Conservation (phyloP, 1,140 invertebrate genomes). For the Psix sp. region DNA sequence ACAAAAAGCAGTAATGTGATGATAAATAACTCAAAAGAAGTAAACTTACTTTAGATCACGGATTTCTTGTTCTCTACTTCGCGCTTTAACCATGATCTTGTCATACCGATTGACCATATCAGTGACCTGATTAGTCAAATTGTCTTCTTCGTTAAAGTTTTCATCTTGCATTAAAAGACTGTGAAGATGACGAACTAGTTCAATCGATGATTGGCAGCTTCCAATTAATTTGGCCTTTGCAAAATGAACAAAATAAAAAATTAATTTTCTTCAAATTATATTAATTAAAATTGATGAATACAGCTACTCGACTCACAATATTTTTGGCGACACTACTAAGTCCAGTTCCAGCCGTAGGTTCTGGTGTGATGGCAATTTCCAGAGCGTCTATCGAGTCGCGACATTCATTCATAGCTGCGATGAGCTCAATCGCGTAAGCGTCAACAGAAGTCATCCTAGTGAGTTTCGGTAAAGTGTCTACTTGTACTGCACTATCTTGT, state of each 20-base stretch:
- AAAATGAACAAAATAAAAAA: constrained; percentile 10
- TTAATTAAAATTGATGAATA: neutral
- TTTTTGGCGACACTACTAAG: constrained; percentile 77
- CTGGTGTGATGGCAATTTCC: constrained; percentile 77
- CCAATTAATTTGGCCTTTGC: constrained; percentile 82
- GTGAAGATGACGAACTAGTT: constrained; percentile 87
- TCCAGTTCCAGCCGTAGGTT: constrained; percentile 77
- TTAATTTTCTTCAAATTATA: neutral
- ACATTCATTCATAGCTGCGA: constrained; percentile 82
- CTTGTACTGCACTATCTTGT: constrained; percentile 85
- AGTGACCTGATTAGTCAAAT: constrained; percentile 82
- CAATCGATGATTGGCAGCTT: constrained; percentile 84
- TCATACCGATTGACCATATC: constrained; percentile 83
- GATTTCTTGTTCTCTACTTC: constrained; percentile 85
- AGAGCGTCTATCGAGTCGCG: constrained; percentile 78
- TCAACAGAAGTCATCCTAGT: constrained; percentile 86
- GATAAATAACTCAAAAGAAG: neutral
- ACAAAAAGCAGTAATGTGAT: no score
- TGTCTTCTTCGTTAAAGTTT: constrained; percentile 81
- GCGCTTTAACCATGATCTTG: constrained; percentile 82
- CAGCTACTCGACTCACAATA: constrained; percentile 71
- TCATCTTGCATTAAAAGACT: constrained; percentile 85
- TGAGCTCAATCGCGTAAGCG: constrained; percentile 85
- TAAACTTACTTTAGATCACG: constrained; percentile 82
- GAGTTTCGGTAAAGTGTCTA: constrained; percentile 83